These are phyloP conservation scores for Lapara coniferarum DNA, from an alignment of 2,888 invertebrate genomes.

Conservation along the genomic window DNA sequence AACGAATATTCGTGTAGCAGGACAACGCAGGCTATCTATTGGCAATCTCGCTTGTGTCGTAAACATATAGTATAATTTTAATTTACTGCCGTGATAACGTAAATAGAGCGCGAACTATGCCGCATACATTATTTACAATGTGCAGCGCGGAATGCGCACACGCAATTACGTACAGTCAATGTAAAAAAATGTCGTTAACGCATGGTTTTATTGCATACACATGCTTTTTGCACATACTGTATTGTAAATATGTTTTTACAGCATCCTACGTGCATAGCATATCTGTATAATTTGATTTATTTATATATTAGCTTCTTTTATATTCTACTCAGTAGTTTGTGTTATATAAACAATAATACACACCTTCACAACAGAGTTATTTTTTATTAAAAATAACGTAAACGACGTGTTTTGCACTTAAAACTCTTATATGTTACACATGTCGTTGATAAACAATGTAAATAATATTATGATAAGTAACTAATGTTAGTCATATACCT, in stretches of 20 bases:
- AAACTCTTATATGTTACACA: not conserved
- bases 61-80: slow-evolving; percentile 65
- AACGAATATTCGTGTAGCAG: slow-evolving; percentile 26
- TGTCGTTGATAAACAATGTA: not conserved
- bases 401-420: not conserved
- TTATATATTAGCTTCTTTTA: not conserved
- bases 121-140: slow-evolving; percentile 68
- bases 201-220: slow-evolving; percentile 31
- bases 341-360: too few relatives aligned
- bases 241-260: slow-evolving; percentile 16
- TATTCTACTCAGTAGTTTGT: not conserved
- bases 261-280: not conserved
- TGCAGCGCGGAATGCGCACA: slow-evolving; percentile 64
- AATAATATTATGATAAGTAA: not conserved
- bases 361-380: not conserved
- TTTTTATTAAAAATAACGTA: not conserved
- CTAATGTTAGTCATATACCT: too few relatives aligned
- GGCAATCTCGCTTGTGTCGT: slow-evolving; percentile 55
- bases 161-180: slow-evolving; percentile 64
- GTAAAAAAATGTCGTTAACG: slow-evolving; percentile 72
- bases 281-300: not conserved
- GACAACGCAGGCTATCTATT: slow-evolving; percentile 42
- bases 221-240: slow-evolving; percentile 14
- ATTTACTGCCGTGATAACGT: slow-evolving; percentile 74
- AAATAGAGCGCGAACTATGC: slow-evolving; percentile 78